Conservation (phyloP, 1,140 invertebrate genomes). For the Scylla paramamosain region DNA sequence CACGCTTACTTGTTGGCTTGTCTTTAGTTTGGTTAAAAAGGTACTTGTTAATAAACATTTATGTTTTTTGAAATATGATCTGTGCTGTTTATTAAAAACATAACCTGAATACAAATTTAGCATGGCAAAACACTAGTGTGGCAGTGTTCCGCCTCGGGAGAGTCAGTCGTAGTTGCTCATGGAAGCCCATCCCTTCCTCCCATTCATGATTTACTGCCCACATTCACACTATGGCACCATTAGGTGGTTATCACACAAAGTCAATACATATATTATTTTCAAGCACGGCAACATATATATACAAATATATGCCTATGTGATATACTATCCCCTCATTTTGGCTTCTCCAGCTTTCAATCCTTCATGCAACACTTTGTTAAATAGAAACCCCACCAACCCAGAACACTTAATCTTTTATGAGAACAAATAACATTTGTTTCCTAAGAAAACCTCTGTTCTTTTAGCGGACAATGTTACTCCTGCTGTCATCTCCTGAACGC, state of each 20-base stretch:
- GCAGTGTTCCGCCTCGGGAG: neutral
- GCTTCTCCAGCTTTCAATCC: neutral
- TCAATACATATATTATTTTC: neutral
- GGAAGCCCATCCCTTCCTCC: neutral
- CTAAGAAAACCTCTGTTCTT: neutral
- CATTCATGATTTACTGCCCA: conserved; percentile 4
- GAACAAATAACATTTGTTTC: neutral
- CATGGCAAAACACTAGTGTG: neutral
- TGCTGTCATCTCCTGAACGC: neutral
- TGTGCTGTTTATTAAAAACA: neutral
- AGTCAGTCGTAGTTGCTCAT: neutral
- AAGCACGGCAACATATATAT: neutral
- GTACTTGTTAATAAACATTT: neutral
- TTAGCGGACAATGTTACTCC: neutral
- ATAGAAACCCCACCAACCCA: neutral
- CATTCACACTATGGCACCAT: conserved; percentile 13
- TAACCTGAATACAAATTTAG: neutral
- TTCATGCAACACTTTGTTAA: neutral
- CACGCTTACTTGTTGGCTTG: neutral
- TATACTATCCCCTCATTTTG: neutral
- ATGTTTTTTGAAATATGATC: neutral
- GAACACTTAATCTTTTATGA: neutral
- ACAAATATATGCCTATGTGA: neutral
- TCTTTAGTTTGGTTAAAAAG: neutral
- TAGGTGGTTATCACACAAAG: conserved; percentile 5